These are phyloP conservation scores for Leuciscus waleckii DNA, from an alignment of 2,797 vertebrate species.

Conservation along the genomic window DNA sequence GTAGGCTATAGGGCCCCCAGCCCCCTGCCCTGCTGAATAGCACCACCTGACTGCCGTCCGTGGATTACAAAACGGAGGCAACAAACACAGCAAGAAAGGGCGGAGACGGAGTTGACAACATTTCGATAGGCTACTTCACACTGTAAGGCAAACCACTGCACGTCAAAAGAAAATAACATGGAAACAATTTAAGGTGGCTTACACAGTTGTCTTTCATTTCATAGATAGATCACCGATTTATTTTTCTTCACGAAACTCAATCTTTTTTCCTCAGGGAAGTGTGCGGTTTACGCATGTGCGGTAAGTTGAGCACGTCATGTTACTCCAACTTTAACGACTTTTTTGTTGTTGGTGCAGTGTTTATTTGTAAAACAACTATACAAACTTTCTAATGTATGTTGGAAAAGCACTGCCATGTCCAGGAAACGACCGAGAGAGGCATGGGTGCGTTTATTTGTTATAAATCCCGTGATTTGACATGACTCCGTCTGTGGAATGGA, in stretches of 20 bases:
- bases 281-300: not conserved
- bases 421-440: not conserved
- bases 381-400: not conserved
- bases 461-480: not conserved
- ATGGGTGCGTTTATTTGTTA: not conserved
- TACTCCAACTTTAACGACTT: not conserved
- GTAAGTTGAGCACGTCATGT: not conserved
- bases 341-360: not conserved
- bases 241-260: not conserved
- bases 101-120: conserved; percentile 30
- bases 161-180: conserved; percentile 12
- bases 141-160: no score
- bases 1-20: no score
- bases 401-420: not conserved
- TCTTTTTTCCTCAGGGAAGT: not conserved
- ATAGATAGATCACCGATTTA: not conserved
- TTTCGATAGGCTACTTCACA: not conserved
- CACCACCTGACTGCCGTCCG: conserved; percentile 5
- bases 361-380: not conserved
- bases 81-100: conserved; percentile 5
- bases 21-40: not conserved
- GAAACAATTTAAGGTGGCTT: not conserved
- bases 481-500: not conserved
- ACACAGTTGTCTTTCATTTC: not conserved
- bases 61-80: conserved; percentile 5